A percentile compares a stretch with the other conserved stretches of the same genome.
Conservation (phyloP, 2,888 invertebrate species). For the Theristus sp. region DNA sequence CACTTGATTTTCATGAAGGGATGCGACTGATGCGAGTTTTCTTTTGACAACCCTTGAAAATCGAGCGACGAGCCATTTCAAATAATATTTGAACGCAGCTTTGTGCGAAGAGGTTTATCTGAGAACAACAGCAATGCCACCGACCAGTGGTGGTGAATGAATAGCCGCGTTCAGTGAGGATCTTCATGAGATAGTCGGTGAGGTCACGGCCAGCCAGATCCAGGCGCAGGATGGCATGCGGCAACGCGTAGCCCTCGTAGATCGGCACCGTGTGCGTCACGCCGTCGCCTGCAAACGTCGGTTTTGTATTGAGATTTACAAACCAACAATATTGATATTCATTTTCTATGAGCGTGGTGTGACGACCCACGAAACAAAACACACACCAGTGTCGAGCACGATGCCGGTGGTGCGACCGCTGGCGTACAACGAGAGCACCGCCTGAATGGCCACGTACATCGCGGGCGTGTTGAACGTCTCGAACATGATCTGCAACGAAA, state of each 20-base stretch:
- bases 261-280: conserved; percentile 39
- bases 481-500: conserved; percentile 4
- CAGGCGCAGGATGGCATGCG: conserved; percentile 50
- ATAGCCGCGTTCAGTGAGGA: conserved; percentile 37
- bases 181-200: conserved; percentile 42
- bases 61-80: too few relatives aligned
- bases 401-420: conserved; percentile 38
- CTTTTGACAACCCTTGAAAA: too few relatives aligned
- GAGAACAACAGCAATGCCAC: conserved; percentile 13
- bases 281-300: too few relatives aligned
- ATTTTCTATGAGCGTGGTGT: too few relatives aligned
- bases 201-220: conserved; percentile 51
- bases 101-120: too few relatives aligned
- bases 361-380: too few relatives aligned
- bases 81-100: too few relatives aligned
- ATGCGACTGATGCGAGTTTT: too few relatives aligned
- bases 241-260: conserved; percentile 50
- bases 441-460: conserved; percentile 57
- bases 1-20: too few relatives aligned
- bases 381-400: conserved; percentile 59
- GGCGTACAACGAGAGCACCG: conserved; percentile 33
- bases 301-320: too few relatives aligned
- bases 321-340: too few relatives aligned
- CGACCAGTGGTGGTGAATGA: conserved; percentile 34
- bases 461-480: conserved; percentile 2